Conservation (phyloP, 2,888 invertebrate species). For the Atethmia centrago region DNA sequence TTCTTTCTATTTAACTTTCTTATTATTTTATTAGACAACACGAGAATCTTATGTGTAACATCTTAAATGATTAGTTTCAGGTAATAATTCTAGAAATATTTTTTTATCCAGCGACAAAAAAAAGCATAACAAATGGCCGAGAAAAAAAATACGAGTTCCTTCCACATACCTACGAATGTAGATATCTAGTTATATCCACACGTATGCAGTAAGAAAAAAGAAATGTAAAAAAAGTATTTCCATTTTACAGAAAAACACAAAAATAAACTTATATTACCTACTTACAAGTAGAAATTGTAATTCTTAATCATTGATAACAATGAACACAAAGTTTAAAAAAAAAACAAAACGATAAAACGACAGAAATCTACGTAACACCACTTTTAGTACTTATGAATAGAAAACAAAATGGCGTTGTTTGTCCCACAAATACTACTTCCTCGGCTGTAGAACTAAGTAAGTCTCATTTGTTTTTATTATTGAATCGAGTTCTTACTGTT, state of each 20-base stretch:
- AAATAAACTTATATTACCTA: background rate
- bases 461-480: conserved; percentile 48
- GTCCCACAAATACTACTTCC: conserved; percentile 15
- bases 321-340: background rate
- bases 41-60: background rate
- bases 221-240: background rate
- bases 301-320: background rate
- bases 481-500: conserved; percentile 32
- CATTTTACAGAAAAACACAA: background rate
- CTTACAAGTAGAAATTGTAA: too few relatives aligned
- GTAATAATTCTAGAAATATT: background rate
- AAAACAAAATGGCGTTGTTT: conserved; percentile 49
- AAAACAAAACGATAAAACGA: background rate
- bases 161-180: background rate
- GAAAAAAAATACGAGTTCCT: background rate
- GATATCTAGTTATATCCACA: too few relatives aligned
- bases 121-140: too few relatives aligned
- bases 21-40: background rate
- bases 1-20: too few relatives aligned
- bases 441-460: conserved; percentile 32
- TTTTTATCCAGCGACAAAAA: background rate
- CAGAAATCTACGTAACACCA: conserved; percentile 1
- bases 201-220: background rate
- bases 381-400: conserved; percentile 35
- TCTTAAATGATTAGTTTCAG: background rate